Evolutionary conservation across 2,113 vertebrate species (phyloP).

Genomic region (Isurus oxyrinchus): DNA sequence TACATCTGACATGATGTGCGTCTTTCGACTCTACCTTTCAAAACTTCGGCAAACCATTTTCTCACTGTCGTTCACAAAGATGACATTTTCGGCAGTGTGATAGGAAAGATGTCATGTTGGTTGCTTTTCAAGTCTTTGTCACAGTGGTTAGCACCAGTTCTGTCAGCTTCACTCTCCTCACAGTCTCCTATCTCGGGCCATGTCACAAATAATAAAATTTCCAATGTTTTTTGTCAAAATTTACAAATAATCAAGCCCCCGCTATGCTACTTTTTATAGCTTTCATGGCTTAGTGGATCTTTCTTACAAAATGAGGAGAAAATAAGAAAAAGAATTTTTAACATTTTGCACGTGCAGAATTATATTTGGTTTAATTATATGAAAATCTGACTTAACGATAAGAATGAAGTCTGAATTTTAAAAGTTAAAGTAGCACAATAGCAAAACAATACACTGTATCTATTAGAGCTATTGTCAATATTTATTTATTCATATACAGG

Average conservation of each 20-base stretch:
- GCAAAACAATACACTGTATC: neutral
- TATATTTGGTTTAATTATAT: neutral
- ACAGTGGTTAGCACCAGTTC: slow-evolving; percentile 74
- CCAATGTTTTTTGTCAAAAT: slow-evolving; percentile 48
- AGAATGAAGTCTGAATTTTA: neutral
- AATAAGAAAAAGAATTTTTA: neutral
- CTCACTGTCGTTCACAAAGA: slow-evolving; percentile 75
- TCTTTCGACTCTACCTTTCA: slow-evolving; percentile 68
- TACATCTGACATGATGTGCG: slow-evolving; percentile 65
- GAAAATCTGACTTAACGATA: neutral
- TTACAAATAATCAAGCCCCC: slow-evolving; percentile 6
- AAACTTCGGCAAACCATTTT: slow-evolving; percentile 71
- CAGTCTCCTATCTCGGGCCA: slow-evolving; percentile 65
- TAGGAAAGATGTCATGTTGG: slow-evolving; percentile 73
- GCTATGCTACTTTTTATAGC: neutral
- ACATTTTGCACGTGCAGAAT: neutral
- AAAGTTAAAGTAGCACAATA: neutral
- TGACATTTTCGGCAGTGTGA: slow-evolving; percentile 72
- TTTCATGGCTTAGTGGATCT: neutral
- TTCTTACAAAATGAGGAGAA: neutral
- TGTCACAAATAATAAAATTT: slow-evolving; percentile 83
- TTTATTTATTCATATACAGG: slow-evolving; percentile 27
- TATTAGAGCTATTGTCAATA: neutral
- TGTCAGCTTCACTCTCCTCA: slow-evolving; percentile 83
- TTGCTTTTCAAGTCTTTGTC: slow-evolving; percentile 82